Evolutionary conservation across 2,113 vertebrate species (phyloP).

Genomic region (Connochaetes taurinus): DNA sequence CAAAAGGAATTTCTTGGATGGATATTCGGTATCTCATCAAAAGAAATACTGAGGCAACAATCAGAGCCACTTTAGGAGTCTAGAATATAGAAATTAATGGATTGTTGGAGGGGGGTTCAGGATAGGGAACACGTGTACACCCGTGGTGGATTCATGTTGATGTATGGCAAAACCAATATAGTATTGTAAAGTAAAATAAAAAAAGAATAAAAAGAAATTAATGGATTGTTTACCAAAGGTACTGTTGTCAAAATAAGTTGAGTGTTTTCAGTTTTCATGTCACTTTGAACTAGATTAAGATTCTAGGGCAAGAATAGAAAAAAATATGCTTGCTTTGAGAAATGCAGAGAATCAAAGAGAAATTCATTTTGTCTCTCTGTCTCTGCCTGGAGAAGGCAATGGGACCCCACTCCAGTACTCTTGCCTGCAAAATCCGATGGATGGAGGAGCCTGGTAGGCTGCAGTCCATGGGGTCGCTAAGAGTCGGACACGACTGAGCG

Average conservation of each 20-base stretch:
- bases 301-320: not conserved
- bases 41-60: not conserved
- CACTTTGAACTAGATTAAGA: not conserved
- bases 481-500: rapidly evolving
- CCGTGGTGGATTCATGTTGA: too few species aligned
- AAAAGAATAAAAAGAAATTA: not conserved
- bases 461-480: too few species aligned
- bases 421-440: too few species aligned
- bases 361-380: too few species aligned
- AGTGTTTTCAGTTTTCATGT: not conserved
- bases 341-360: not conserved
- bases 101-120: too few species aligned
- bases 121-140: too few species aligned
- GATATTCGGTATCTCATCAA: not conserved
- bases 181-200: too few species aligned
- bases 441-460: too few species aligned
- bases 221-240: not conserved
- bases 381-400: too few species aligned
- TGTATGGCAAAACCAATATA: too few species aligned
- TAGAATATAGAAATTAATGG: not conserved
- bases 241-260: not conserved
- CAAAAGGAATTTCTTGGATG: not conserved
- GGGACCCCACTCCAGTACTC: too few species aligned
- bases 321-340: not conserved
- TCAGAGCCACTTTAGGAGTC: not conserved